Percentiles rank a stretch among this genome's conserved stretches.
These are phyloP conservation scores for Diabrotica undecimpunctata DNA, from an alignment of 1,140 invertebrate genomes.

Conservation along the genomic window DNA sequence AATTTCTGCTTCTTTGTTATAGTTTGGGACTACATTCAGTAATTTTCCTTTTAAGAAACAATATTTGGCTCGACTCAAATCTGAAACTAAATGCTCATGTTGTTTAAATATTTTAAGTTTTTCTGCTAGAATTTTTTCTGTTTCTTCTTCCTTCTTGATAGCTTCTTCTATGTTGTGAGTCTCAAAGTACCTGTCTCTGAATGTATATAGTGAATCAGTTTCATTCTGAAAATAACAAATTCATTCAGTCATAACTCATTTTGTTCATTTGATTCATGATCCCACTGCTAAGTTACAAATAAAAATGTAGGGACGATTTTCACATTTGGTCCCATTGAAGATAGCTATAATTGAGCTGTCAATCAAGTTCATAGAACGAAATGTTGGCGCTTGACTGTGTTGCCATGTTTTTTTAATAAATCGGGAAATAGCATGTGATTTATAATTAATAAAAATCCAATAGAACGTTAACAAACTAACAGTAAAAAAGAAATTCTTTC, in stretches of 20 bases:
- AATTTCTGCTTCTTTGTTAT: slow-evolving; percentile 67
- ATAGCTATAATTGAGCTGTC: too few species aligned
- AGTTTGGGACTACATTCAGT: slow-evolving; percentile 70
- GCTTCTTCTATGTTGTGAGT: slow-evolving; percentile 67
- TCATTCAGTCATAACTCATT: not conserved
- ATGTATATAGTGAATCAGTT: slow-evolving; percentile 23
- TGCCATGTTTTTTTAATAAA: too few species aligned
- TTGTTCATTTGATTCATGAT: too few species aligned
- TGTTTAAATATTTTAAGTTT: slow-evolving; percentile 62
- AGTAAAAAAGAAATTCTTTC: too few species aligned
- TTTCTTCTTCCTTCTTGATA: slow-evolving; percentile 59
- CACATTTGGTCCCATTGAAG: too few species aligned
- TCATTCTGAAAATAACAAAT: slow-evolving; percentile 23
- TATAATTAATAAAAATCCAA: too few species aligned
- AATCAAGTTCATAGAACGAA: too few species aligned
- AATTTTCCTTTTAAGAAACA: slow-evolving; percentile 72
- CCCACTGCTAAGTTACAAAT: too few species aligned
- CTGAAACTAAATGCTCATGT: slow-evolving; percentile 52
- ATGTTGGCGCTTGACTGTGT: too few species aligned
- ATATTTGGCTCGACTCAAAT: slow-evolving; percentile 62
- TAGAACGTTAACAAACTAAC: too few species aligned
- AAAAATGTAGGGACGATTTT: not conserved
- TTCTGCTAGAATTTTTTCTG: slow-evolving; percentile 63
- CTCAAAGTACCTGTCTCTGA: slow-evolving; percentile 63
- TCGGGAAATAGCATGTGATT: too few species aligned